A percentile compares a stretch with the other conserved stretches of the same genome.
Evolutionary conservation across 2,888 invertebrate genomes (phyloP).

Genomic region (Drosophila gaucha): DNA sequence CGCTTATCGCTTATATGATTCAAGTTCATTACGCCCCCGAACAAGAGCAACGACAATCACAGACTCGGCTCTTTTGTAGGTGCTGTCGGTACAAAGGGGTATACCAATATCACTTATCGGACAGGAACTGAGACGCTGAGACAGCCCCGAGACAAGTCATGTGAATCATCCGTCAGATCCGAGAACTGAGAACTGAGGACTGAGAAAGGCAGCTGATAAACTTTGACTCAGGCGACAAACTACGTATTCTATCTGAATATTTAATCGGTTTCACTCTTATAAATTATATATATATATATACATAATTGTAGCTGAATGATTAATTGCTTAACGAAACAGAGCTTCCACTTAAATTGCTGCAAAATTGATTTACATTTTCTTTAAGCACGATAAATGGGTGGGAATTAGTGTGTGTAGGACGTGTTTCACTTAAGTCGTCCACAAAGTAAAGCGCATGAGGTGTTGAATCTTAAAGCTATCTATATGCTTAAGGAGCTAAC

Average conservation of each 20-base stretch:
- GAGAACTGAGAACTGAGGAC: not conserved
- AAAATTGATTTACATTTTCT: too few relatives aligned
- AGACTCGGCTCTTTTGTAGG: not conserved
- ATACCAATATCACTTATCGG: conserved; percentile 29
- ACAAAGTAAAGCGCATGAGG: too few relatives aligned
- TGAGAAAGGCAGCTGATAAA: conserved; percentile 17
- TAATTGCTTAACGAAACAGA: too few relatives aligned
- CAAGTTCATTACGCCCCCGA: conserved; percentile 42
- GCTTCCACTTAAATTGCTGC: too few relatives aligned
- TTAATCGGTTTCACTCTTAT: not conserved
- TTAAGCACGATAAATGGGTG: too few relatives aligned
- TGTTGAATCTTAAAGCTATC: too few relatives aligned
- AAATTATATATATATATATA: not conserved
- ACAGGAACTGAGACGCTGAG: conserved; percentile 36
- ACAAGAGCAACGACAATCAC: conserved; percentile 1
- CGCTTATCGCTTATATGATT: conserved; percentile 44
- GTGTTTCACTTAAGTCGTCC: too few relatives aligned
- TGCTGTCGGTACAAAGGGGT: not conserved
- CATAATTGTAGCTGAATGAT: conserved; percentile 1
- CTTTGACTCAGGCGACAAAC: conserved; percentile 14
- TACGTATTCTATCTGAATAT: not conserved
- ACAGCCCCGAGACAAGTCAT: conserved; percentile 5
- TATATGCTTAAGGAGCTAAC: too few relatives aligned
- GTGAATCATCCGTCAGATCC: conserved; percentile 28
- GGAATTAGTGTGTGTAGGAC: too few relatives aligned